Conservation (phyloP, 2,113 vertebrate species). For the Trachemys scripta region DNA sequence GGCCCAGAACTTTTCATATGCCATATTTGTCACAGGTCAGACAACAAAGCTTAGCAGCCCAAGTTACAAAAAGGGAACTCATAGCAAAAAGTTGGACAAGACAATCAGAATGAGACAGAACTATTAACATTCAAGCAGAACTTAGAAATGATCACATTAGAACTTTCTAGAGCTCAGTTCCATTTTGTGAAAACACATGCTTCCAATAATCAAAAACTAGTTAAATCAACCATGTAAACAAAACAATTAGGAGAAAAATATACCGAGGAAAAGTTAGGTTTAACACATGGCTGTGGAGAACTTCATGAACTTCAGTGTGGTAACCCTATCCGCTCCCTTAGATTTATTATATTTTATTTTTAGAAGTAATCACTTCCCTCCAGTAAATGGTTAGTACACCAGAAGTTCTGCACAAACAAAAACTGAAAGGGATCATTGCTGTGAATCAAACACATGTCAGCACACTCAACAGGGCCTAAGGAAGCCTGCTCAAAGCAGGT, state of each 20-base stretch:
- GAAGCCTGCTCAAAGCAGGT: neutral
- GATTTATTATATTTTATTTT: constrained; percentile 69
- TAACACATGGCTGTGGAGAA: constrained; percentile 67
- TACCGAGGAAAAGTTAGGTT: neutral
- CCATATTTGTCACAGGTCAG: constrained; percentile 41
- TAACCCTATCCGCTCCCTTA: constrained; percentile 66
- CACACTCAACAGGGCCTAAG: neutral
- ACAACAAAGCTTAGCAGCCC: neutral
- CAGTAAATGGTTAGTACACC: constrained; percentile 62
- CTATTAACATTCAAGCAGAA: neutral
- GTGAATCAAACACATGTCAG: constrained; percentile 48
- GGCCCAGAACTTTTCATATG: neutral
- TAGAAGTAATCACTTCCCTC: constrained; percentile 74
- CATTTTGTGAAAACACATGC: neutral
- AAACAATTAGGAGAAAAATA: constrained; percentile 27
- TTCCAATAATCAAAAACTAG: neutral
- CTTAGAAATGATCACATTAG: neutral
- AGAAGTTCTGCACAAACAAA: constrained; percentile 63
- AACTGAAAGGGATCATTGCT: constrained; percentile 51
- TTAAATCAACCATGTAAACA: constrained; percentile 1
- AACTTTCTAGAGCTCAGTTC: neutral
- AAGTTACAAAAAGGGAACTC: neutral
- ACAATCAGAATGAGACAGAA: neutral
- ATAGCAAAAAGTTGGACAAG: neutral
- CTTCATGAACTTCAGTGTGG: constrained; percentile 53